These are phyloP conservation scores for Apantesis nais DNA, from an alignment of 2,888 invertebrate genomes.

Conservation along the genomic window DNA sequence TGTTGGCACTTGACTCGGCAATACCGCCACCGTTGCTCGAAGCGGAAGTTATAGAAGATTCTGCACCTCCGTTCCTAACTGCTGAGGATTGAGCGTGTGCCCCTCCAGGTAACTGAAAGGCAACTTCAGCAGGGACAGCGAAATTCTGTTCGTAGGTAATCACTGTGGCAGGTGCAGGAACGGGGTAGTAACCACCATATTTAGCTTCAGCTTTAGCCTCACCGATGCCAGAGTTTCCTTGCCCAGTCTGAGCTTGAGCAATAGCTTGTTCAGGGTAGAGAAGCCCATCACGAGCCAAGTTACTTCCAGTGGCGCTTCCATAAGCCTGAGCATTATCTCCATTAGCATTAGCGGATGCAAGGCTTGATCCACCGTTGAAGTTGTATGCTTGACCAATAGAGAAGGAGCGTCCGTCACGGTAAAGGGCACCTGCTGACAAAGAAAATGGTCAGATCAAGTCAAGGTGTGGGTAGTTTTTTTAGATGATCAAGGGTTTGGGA, in stretches of 20 bases:
- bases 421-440: conserved; percentile 57
- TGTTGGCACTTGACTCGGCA: conserved; percentile 67
- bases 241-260: conserved; percentile 48
- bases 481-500: neutral
- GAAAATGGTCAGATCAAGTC: conserved; percentile 1
- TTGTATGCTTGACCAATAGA: conserved; percentile 65
- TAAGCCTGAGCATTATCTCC: conserved; percentile 53
- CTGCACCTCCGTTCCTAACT: conserved; percentile 56
- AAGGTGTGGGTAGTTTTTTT: neutral
- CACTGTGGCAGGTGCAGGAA: conserved; percentile 68
- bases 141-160: conserved; percentile 74
- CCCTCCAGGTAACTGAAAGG: conserved; percentile 49
- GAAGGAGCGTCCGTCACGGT: conserved; percentile 72
- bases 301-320: conserved; percentile 37
- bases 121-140: conserved; percentile 41
- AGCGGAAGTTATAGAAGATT: conserved; percentile 62
- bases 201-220: conserved; percentile 37
- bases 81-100: conserved; percentile 66
- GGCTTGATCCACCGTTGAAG: conserved; percentile 57
- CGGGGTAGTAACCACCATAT: conserved; percentile 60
- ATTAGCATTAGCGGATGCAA: conserved; percentile 62
- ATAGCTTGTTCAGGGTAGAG: conserved; percentile 61
- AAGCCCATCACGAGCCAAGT: conserved; percentile 56
- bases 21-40: conserved; percentile 60
- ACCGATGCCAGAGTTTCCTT: conserved; percentile 34